Evolutionary conservation across 2,113 vertebrate genomes (phyloP).

Genomic region (Lamprotornis superbus): DNA sequence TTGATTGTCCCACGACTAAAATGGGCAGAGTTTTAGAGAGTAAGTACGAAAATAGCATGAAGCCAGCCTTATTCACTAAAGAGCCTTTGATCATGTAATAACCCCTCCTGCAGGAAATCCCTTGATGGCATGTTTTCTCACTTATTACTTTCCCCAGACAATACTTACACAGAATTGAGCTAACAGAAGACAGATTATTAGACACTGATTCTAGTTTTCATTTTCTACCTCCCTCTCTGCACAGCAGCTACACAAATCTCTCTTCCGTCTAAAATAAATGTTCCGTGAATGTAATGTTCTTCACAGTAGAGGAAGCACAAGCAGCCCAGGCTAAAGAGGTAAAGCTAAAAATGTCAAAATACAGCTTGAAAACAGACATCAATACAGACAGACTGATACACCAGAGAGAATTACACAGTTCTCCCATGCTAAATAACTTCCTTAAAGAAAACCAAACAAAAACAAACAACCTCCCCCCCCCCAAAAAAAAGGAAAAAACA

Average conservation of each 20-base stretch:
- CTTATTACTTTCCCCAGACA: background rate
- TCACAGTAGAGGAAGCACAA: conserved; percentile 39
- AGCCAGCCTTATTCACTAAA: background rate
- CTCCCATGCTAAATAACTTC: background rate
- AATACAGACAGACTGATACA: background rate
- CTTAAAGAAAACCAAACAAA: background rate
- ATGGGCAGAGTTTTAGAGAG: background rate
- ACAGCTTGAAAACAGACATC: background rate
- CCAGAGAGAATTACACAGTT: background rate
- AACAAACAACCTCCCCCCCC: accelerated
- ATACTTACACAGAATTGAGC: background rate
- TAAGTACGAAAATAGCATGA: background rate
- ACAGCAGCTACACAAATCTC: background rate
- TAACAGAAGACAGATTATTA: conserved; percentile 30
- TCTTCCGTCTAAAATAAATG: conserved; percentile 27
- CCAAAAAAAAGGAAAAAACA: background rate
- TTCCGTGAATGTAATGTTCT: conserved; percentile 13
- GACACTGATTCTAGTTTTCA: background rate
- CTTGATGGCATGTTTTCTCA: conserved; percentile 21
- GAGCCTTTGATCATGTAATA: background rate
- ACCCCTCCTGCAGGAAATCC: background rate
- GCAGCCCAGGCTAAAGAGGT: background rate
- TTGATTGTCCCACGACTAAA: background rate
- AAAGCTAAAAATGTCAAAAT: background rate
- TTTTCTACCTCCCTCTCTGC: background rate